Percentiles rank a stretch among this genome's conserved stretches.
phyloP scores from a whole-genome alignment of 2,888 invertebrate species.

The Eupithecia tripunctaria region DNA sequence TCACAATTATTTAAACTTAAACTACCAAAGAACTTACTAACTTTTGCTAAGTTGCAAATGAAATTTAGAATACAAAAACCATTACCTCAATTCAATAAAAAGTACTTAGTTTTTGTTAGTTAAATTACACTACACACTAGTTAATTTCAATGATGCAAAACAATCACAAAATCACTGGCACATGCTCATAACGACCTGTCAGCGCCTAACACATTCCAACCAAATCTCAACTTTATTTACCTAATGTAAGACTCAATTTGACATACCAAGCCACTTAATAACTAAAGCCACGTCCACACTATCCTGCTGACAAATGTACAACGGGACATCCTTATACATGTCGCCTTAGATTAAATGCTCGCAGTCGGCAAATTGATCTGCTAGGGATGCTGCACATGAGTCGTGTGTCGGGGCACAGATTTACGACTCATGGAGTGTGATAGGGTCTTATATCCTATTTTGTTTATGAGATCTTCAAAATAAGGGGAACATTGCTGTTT shows the following conservation, averaged over 20 bases:
- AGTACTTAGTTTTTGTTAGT: background rate
- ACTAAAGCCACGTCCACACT: constrained; percentile 34
- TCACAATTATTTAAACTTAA: background rate
- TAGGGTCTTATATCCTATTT: background rate
- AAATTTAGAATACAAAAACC: background rate
- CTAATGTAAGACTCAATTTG: constrained; percentile 22
- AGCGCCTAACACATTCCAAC: constrained; percentile 5
- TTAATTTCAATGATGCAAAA: constrained; percentile 12
- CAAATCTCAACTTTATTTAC: constrained; percentile 15
- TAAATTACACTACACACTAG: background rate
- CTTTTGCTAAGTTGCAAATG: background rate
- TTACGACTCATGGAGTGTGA: constrained; percentile 5
- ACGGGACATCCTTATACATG: constrained; percentile 61
- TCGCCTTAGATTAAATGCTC: constrained; percentile 58
- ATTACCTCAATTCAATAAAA: background rate
- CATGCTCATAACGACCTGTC: constrained; percentile 27
- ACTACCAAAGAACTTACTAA: background rate
- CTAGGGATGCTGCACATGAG: constrained; percentile 36
- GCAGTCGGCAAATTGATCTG: constrained; percentile 53
- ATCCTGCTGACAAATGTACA: constrained; percentile 57
- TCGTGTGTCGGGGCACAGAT: constrained; percentile 8
- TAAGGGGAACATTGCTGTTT: background rate
- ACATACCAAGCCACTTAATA: constrained; percentile 13
- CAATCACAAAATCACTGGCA: constrained; percentile 27
- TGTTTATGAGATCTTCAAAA: background rate